Conservation (phyloP, 2,797 vertebrate species). For the Buceros bicornis region DNA sequence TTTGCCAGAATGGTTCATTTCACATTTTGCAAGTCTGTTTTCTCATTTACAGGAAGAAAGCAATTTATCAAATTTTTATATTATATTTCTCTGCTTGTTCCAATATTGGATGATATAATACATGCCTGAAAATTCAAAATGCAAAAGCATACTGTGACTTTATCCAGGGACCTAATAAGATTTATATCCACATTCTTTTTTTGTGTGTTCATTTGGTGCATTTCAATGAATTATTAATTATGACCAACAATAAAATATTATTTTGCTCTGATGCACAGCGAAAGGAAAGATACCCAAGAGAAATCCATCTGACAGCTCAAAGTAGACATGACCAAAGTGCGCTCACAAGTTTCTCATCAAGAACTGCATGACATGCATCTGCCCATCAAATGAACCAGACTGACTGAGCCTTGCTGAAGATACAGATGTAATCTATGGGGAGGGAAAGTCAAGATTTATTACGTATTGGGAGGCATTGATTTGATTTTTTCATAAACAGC, state of each 20-base stretch:
- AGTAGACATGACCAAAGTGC: conserved; percentile 64
- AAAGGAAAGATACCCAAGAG: conserved; percentile 75
- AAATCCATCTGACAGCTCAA: conserved; percentile 77
- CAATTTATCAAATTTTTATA: conserved; percentile 82
- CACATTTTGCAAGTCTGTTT: conserved; percentile 85
- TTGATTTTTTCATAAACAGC: conserved; percentile 46
- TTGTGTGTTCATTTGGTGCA: conserved; percentile 75
- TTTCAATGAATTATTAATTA: conserved; percentile 88
- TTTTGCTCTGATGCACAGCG: conserved; percentile 82
- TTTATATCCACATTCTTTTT: conserved; percentile 76
- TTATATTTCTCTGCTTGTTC: conserved; percentile 80
- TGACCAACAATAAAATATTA: conserved; percentile 83
- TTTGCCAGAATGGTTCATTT: conserved; percentile 84
- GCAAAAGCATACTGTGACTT: conserved; percentile 73
- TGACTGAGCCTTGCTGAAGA: conserved; percentile 67
- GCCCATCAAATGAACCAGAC: conserved; percentile 77
- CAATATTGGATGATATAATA: conserved; percentile 77
- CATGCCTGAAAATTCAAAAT: conserved; percentile 72
- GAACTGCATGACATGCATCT: conserved; percentile 68
- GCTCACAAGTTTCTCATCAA: conserved; percentile 68
- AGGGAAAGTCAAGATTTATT: conserved; percentile 67
- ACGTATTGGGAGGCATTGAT: conserved; percentile 49
- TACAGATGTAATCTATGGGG: conserved; percentile 72
- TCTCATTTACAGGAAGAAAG: conserved; percentile 83
- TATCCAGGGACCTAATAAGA: conserved; percentile 80